phyloP scores from a whole-genome alignment of 2,113 vertebrate genomes.

The Peromyscus leucopus region DNA sequence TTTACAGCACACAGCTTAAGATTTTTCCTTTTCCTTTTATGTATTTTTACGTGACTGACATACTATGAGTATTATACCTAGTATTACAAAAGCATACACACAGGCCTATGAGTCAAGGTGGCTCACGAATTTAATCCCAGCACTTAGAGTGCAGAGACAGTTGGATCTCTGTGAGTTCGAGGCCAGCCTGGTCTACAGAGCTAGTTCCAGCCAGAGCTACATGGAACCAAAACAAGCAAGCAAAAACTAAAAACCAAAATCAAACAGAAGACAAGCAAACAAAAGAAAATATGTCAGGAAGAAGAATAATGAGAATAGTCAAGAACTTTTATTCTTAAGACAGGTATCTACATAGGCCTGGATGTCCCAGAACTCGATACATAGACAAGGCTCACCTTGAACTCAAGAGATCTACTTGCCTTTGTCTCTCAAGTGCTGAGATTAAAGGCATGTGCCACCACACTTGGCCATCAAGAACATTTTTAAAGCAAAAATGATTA shows the following conservation, averaged over 20 bases:
- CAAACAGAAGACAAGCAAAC: not conserved
- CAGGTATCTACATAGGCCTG: not conserved
- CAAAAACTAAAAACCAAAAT: not conserved
- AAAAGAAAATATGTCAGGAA: conserved; percentile 21
- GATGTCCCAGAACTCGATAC: not conserved
- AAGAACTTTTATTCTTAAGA: not conserved
- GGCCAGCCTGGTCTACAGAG: not conserved
- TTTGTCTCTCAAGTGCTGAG: not conserved
- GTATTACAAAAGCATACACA: not conserved
- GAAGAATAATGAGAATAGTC: not conserved
- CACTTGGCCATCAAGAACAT: not conserved
- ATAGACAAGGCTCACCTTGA: not conserved
- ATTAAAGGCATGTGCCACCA: not conserved
- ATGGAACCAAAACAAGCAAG: not conserved
- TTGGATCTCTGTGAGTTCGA: not conserved
- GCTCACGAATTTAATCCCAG: not conserved
- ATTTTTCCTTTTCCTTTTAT: not conserved
- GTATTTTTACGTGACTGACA: not conserved
- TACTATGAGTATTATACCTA: not conserved
- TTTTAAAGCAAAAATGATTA: not conserved
- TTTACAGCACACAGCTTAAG: not conserved
- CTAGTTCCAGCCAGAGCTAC: not conserved
- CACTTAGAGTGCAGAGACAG: not conserved
- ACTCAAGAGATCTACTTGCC: not conserved
- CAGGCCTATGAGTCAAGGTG: not conserved